Evolutionary conservation across 2,888 invertebrate species (phyloP), one percentile per base, ranked within the genome.

Genomic region (Dorcus hopei): DNA sequence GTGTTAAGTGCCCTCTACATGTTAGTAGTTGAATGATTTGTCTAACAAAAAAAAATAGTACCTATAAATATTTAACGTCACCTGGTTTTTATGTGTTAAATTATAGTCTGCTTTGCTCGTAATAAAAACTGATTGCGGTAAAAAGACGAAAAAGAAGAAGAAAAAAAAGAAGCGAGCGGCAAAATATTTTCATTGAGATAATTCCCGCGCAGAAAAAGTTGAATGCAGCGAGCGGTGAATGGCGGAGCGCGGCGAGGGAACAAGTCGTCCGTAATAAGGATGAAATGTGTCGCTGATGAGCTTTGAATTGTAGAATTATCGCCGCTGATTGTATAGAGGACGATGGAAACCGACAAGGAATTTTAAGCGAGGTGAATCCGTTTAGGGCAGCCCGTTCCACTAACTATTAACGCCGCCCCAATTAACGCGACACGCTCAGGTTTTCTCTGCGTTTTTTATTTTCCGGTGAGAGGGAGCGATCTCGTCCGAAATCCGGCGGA

Each of bases 241-340:
- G 56, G 56, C 50, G 50, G 23, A 56, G 50, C 56, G 56, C 50
- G 56, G 56, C 49, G 59, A 63, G 65, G 68, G 75, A 77, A 76
- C 77, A 75, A 76, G 76, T 72, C 71, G 70, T 65, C 68, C 70
- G 74, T 74, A 77, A 77, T 75, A 76, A 74, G 74, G 74, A 74
- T 75, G 74, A 76, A 77, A 77, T 72, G 75, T 75, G 76, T 73
- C 72, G 73, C 72, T 78, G 77, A 78, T 78, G 77, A 78, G 74
- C 73, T 73, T 71, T 78, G 77, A 78, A 78, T 78, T 74, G 77
- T 74, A 70, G 72, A 77, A 77, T 77, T 77, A 77, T 76, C 75
- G 72, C 72, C 69, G 69, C 72, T 76, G 76, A 75, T 75, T 72
- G 71, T 74, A 73, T 74, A 72, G 70, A 70, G 68, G 65, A 58